Conservation (phyloP, 2,797 vertebrate species). For the Pseudochirops cupreus region DNA sequence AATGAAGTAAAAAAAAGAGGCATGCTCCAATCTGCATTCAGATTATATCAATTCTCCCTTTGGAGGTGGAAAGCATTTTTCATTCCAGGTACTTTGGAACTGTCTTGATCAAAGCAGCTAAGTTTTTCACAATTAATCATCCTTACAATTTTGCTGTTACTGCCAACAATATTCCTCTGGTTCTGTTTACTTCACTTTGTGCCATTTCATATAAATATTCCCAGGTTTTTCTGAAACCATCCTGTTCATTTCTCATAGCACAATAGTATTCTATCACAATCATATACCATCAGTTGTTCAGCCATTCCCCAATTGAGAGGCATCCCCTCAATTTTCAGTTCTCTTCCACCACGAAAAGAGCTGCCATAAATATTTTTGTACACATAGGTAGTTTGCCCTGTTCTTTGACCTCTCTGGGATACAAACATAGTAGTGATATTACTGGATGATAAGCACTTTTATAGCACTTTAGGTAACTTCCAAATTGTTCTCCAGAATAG, state of each 20-base stretch:
- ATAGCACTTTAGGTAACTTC: neutral
- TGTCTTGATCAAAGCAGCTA: neutral
- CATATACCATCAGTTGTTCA: neutral
- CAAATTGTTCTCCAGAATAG: neutral
- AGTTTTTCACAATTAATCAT: neutral
- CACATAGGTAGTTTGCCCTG: neutral
- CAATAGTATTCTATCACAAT: neutral
- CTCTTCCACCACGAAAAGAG: neutral
- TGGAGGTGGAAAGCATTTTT: neutral
- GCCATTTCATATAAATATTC: neutral
- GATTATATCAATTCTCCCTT: neutral
- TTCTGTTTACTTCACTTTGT: neutral
- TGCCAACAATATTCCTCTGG: neutral
- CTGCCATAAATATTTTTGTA: neutral
- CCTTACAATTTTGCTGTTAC: neutral
- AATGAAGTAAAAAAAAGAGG: neutral
- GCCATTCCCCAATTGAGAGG: neutral
- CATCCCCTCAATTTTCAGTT: neutral
- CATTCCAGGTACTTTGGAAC: neutral
- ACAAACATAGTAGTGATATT: neutral
- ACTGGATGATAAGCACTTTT: neutral
- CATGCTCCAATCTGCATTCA: neutral
- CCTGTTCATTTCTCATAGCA: neutral
- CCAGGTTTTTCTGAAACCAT: neutral
- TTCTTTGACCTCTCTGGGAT: neutral